Evolutionary conservation across 2,797 vertebrate genomes (phyloP).

Genomic region (Lagodon rhomboides): DNA sequence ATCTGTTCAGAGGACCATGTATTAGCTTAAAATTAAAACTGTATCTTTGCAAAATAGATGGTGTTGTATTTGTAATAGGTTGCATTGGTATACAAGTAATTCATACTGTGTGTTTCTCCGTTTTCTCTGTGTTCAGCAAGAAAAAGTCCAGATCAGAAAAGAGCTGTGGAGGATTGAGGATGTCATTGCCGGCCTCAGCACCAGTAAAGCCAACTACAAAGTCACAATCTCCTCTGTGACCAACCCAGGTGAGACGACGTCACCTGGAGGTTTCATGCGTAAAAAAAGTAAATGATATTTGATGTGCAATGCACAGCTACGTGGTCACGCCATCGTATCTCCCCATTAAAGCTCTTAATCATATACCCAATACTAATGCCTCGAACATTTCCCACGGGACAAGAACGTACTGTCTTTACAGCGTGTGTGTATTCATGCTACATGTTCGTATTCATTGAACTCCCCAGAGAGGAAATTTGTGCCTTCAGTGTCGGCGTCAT

Average conservation of each 20-base stretch:
- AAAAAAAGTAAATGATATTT: background rate
- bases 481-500: conserved; percentile 92
- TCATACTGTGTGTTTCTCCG: conserved; percentile 25
- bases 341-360: conserved; percentile 45
- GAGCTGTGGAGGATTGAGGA: conserved; percentile 99
- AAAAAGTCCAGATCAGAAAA: conserved; percentile 95
- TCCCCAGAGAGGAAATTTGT: conserved; percentile 95
- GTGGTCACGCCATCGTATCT: conserved; percentile 12
- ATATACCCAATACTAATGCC: conserved; percentile 28
- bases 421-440: conserved; percentile 45
- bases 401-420: conserved; percentile 49
- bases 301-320: background rate
- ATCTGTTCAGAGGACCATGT: conserved; percentile 14
- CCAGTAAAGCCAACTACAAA: conserved; percentile 95
- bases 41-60: conserved; percentile 12
- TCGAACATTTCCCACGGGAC: conserved; percentile 46
- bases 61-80: background rate
- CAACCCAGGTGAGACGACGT: conserved; percentile 92
- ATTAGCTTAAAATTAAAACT: conserved; percentile 10
- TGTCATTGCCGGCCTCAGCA: conserved; percentile 95
- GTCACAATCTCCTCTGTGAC: conserved; percentile 95
- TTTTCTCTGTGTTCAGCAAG: conserved; percentile 81
- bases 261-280: conserved; percentile 2
- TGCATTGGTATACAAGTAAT: background rate
- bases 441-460: conserved; percentile 49